Evolutionary conservation across 2,797 vertebrate species (phyloP), one percentile per base, ranked within the genome.

Genomic region (Syngnathus rostellatus): DNA sequence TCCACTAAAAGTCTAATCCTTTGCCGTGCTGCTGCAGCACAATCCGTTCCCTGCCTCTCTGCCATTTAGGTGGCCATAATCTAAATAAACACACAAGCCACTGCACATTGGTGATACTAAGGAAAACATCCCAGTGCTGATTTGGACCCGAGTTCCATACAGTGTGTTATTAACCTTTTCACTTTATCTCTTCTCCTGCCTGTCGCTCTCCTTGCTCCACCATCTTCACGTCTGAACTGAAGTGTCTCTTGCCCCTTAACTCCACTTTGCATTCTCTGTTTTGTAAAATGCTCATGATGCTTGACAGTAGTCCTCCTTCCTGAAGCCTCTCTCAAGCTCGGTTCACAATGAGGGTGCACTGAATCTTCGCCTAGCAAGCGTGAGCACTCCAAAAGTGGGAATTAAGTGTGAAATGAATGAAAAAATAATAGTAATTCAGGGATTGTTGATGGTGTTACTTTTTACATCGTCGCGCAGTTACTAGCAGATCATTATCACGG

Each of bases 1-100:
- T 69, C 57, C 16, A 64, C 51, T 65, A 5, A 63, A 16, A 14
- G 70, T 79, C 61, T 81, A 69, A 78, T 81, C 77, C 71, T 59
- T 72, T 64, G 68, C 40, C 67, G 39, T 74, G 80, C 76, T 82
- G 69, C 62, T 73, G 57, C 80, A 77, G 76, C 78, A 75, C 70
- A 75, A 64, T 66, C 60, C 31, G 63, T 66, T 70, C 73, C 77
- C 71, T 21, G 79, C 68, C 75, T 71, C 74, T 37, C 69, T 76
- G 79, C 81, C 80, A 83, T 85, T 85, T 83, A 85, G 81, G 84
- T 77, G 68, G 65, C 67, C 73, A 69, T 78, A 83, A 83, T 80
- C 85, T 80, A 80, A 77, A 80, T 74, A 74, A 87, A 84, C 78
- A 80, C 38, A 17, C 38, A 65, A 66, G 75, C 72, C 69, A 70